Evolutionary conservation across 2,888 invertebrate genomes (phyloP).

Genomic region (Ctena decussata): DNA sequence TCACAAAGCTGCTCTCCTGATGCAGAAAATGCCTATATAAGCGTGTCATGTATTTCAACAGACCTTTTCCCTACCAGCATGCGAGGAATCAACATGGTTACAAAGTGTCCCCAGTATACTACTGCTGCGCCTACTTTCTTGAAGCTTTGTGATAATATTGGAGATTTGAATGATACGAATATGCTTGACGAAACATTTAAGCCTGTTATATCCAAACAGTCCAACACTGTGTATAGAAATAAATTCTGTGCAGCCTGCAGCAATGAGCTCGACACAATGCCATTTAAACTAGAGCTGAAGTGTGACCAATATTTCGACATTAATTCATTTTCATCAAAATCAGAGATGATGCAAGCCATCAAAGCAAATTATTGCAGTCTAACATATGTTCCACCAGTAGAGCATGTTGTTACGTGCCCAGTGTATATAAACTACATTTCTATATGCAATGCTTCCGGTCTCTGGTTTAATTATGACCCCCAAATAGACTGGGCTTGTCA

Average conservation of each 20-base stretch:
- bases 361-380: background rate
- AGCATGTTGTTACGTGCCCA: background rate
- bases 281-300: background rate
- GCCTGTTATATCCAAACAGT: background rate
- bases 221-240: background rate
- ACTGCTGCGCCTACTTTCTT: background rate
- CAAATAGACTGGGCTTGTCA: background rate
- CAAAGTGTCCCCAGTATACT: background rate
- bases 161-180: background rate
- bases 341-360: background rate
- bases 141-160: background rate
- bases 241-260: background rate
- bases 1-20: background rate
- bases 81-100: background rate
- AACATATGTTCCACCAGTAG: background rate
- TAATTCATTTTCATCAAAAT: background rate
- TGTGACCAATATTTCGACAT: background rate
- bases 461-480: background rate
- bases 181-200: background rate
- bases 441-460: background rate
- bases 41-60: background rate
- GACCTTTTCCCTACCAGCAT: background rate
- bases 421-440: background rate
- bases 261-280: background rate
- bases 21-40: background rate